Evolutionary conservation across 2,113 vertebrate genomes (phyloP).

Genomic region (Chunga burmeisteri): DNA sequence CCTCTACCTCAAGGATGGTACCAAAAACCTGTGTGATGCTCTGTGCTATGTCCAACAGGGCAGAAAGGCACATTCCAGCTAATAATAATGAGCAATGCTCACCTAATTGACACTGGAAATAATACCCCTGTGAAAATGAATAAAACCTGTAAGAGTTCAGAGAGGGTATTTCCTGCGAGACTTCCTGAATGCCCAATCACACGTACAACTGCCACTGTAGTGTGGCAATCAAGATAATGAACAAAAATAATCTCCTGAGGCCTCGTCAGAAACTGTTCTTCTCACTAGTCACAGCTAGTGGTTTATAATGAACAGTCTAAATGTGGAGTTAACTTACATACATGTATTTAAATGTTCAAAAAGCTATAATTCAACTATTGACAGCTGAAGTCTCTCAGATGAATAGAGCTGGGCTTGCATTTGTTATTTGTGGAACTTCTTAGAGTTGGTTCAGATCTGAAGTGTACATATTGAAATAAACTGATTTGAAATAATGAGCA

Average conservation of each 20-base stretch:
- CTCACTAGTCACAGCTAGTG: not conserved
- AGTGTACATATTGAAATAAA: not conserved
- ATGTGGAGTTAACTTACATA: not conserved
- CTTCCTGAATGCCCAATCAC: not conserved
- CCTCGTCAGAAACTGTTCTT: not conserved
- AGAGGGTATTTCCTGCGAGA: not conserved
- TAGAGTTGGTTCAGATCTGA: not conserved
- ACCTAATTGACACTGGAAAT: not conserved
- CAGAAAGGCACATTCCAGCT: not conserved
- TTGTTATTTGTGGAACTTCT: not conserved
- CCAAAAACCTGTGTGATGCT: not conserved
- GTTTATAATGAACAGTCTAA: not conserved
- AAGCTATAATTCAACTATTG: not conserved
- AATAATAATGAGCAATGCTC: not conserved
- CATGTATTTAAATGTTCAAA: not conserved
- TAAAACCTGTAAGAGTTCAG: not conserved
- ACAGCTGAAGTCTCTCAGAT: not conserved
- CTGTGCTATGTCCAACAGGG: not conserved
- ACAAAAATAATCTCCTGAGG: not conserved
- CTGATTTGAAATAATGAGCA: slow-evolving; percentile 32
- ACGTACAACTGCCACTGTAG: not conserved
- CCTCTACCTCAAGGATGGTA: not conserved
- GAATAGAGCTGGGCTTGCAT: not conserved
- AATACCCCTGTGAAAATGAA: not conserved
- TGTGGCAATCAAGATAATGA: not conserved